Evolutionary conservation across 2,113 vertebrate genomes (phyloP).

Genomic region (Vombatus ursinus): DNA sequence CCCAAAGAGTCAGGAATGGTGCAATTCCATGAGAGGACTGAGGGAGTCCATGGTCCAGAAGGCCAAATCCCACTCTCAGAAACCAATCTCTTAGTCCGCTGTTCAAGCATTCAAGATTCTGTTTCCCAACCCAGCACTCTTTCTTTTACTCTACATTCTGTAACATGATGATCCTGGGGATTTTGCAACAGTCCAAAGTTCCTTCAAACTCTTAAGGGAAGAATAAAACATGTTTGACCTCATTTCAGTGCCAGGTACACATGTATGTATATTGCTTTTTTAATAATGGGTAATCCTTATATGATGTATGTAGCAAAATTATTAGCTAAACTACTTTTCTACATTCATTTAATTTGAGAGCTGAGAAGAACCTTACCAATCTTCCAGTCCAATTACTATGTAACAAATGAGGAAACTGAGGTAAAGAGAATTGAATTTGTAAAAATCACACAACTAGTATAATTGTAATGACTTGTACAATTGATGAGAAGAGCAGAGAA

Average conservation of each 20-base stretch:
- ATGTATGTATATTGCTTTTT: not conserved
- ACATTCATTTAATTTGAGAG: not conserved
- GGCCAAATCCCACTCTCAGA: not conserved
- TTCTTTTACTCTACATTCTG: not conserved
- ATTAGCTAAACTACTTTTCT: not conserved
- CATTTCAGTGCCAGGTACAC: not conserved
- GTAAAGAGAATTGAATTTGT: not conserved
- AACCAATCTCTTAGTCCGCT: not conserved
- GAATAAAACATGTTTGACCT: not conserved
- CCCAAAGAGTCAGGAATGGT: too few relatives aligned
- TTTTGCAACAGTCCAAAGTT: not conserved
- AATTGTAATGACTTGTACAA: not conserved
- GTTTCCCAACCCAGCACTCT: not conserved
- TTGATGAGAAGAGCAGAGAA: not conserved
- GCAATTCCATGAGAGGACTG: too few relatives aligned
- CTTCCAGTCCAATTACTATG: not conserved
- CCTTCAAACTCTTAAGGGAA: not conserved
- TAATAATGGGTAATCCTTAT: too few relatives aligned
- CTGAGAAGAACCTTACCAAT: not conserved
- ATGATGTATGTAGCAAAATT: too few relatives aligned
- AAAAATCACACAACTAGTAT: not conserved
- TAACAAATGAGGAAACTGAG: not conserved
- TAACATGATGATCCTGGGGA: not conserved
- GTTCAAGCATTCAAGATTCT: not conserved
- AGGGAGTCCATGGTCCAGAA: too few relatives aligned